Evolutionary conservation across 2,888 invertebrate genomes (phyloP).

Genomic region (Eutolmus rufibarbis): DNA sequence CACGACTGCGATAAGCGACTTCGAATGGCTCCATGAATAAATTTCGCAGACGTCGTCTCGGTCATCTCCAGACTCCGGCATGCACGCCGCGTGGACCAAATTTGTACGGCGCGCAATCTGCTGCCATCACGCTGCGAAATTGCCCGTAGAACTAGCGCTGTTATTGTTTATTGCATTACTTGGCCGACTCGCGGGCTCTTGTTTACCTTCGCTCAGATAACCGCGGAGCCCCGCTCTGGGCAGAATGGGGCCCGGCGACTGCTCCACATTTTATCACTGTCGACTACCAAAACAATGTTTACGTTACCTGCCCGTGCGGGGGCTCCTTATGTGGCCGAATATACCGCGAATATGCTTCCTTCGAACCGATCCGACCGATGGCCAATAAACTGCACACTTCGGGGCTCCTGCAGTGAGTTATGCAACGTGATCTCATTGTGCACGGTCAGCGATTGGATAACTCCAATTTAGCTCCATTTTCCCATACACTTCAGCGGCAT

Average conservation of each 20-base stretch:
- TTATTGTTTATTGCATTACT: constrained; percentile 15
- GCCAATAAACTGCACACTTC: background rate
- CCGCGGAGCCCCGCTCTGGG: background rate
- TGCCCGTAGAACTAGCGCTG: background rate
- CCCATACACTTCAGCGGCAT: background rate
- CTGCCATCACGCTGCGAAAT: background rate
- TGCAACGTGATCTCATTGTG: constrained; percentile 29
- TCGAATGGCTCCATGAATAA: constrained; percentile 12
- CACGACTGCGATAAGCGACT: background rate
- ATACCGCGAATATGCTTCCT: background rate
- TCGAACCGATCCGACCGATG: background rate
- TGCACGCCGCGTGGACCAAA: background rate
- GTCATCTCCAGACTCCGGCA: background rate
- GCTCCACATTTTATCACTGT: background rate
- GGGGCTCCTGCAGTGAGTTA: background rate
- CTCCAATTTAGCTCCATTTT: constrained; percentile 30
- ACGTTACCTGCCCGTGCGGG: background rate
- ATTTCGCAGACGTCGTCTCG: background rate
- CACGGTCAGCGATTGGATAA: constrained; percentile 29
- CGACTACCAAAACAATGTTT: background rate
- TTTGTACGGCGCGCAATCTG: constrained; percentile 2
- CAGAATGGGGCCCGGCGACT: background rate
- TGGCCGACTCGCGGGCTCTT: background rate
- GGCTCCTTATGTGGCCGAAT: background rate
- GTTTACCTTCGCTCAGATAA: background rate